These are phyloP conservation scores for Euplagia quadripunctaria DNA, from an alignment of 2,888 invertebrate species.

Conservation along the genomic window DNA sequence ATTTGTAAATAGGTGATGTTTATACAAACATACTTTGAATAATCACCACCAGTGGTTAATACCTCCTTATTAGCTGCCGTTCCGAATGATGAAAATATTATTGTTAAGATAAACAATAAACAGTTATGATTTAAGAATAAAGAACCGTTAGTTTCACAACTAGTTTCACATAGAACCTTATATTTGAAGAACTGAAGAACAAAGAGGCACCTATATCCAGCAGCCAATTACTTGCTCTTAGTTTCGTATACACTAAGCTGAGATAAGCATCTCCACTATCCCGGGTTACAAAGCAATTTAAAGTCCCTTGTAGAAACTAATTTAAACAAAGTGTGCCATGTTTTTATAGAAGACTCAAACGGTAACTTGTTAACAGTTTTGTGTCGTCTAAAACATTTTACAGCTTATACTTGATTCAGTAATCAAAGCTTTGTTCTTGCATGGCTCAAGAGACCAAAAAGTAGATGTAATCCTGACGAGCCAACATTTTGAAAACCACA, in stretches of 20 bases:
- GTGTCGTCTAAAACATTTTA: constrained; percentile 21
- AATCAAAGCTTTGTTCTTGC: constrained; percentile 16
- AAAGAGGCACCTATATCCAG: constrained; percentile 4
- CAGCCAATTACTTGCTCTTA: constrained; percentile 16
- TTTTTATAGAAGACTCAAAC: constrained; percentile 29
- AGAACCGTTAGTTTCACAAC: neutral
- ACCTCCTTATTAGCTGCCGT: too few species aligned
- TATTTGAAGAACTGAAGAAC: constrained; percentile 2
- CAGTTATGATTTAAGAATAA: neutral
- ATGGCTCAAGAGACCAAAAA: neutral
- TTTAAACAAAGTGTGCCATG: constrained; percentile 36
- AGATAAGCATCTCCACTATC: constrained; percentile 29
- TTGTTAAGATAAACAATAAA: neutral
- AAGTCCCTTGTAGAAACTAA: constrained; percentile 40
- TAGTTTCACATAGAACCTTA: neutral
- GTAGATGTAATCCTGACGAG: neutral
- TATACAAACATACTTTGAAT: too few species aligned
- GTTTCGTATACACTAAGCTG: constrained; percentile 16
- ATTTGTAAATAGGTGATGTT: too few species aligned
- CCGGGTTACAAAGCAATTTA: constrained; percentile 42
- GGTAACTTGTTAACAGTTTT: constrained; percentile 15
- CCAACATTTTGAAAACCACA: neutral
- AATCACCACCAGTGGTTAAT: too few species aligned
- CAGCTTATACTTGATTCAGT: constrained; percentile 20
- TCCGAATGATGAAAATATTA: too few species aligned